Evolutionary conservation across 2,888 invertebrate genomes (phyloP), one percentile per base, ranked within the genome.

Genomic region (Agrotis puta): DNA sequence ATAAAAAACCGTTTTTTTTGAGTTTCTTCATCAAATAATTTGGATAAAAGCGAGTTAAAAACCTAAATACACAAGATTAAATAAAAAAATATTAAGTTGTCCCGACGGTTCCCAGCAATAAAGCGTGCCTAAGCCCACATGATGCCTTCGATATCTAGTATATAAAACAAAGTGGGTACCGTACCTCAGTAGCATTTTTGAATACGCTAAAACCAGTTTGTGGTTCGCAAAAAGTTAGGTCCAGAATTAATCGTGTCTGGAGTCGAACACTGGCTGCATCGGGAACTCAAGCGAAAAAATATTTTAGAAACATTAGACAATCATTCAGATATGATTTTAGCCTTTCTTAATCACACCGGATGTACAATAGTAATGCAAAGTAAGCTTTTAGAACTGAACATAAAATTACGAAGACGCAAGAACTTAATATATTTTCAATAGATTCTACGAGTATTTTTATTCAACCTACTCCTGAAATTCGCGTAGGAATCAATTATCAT

Each of bases 131-230:
- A 9, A 24, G 3, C 53, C 18, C 54, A 56, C 33, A 6, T 33
- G 56, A 33, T 6, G 14, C 56, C 13, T 14, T 13, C 33, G n/a
- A 56, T 33, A 14, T 20, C 56, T 39, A 33, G 56, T 14, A 33
- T 33, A n/a, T 33, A 33, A 56, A 56, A 56, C n/a, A 56, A 56
- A 33, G n/a, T n/a, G n/a, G n/a, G n/a, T n/a, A n/a, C n/a, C n/a
- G n/a, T n/a, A n/a, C 33, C 27, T 6, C n/a, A 13, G 56, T 33
- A n/a, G 33, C 56, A n/a, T n/a, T 56, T n/a, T 56, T 18, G 33
- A 56, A n/a, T 39, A 33, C 33, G 20, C n/a, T 20, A 33, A 39
- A 56, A 56, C 56, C 56, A 33, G 56, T 56, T 56, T n/a, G 33
- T 14, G 14, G n/a, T 56, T 33, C 7, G 33, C 56, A 56, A 33